Conservation (phyloP, 2,888 invertebrate species). For the Eupithecia pulchellata region DNA sequence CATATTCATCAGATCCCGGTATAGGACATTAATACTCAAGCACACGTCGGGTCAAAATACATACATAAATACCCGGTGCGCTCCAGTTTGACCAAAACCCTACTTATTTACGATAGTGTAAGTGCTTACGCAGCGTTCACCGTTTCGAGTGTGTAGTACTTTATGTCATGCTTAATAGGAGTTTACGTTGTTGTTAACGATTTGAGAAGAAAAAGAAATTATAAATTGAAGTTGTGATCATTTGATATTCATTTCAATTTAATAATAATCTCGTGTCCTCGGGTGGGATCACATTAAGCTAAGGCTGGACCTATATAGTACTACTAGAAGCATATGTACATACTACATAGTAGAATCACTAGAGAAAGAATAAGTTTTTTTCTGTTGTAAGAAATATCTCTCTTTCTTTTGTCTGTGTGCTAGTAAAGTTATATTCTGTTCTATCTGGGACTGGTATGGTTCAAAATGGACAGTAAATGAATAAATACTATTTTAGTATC, state of each 20-base stretch:
- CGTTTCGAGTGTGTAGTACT: constrained; percentile 64
- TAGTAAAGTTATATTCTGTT: too few relatives aligned
- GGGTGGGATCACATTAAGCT: too few relatives aligned
- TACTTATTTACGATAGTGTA: constrained; percentile 72
- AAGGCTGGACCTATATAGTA: too few relatives aligned
- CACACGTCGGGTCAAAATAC: neutral
- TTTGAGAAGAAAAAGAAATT: neutral
- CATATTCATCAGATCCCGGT: neutral
- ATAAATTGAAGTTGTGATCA: too few relatives aligned
- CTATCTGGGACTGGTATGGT: neutral
- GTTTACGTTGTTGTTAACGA: neutral
- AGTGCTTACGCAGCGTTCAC: constrained; percentile 73
- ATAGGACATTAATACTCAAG: neutral
- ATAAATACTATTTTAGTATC: neutral
- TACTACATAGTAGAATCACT: too few relatives aligned
- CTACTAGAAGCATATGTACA: too few relatives aligned
- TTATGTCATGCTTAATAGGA: constrained; percentile 32
- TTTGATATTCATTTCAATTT: too few relatives aligned
- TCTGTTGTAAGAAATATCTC: too few relatives aligned
- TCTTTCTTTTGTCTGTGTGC: too few relatives aligned
- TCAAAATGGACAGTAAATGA: neutral
- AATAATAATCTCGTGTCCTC: too few relatives aligned
- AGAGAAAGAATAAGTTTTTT: too few relatives aligned
- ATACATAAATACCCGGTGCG: neutral
- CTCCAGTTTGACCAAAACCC: constrained; percentile 46